Base-by-base conservation (phyloP, 2,888 invertebrate genomes). In the Molanna angustata region DNA sequence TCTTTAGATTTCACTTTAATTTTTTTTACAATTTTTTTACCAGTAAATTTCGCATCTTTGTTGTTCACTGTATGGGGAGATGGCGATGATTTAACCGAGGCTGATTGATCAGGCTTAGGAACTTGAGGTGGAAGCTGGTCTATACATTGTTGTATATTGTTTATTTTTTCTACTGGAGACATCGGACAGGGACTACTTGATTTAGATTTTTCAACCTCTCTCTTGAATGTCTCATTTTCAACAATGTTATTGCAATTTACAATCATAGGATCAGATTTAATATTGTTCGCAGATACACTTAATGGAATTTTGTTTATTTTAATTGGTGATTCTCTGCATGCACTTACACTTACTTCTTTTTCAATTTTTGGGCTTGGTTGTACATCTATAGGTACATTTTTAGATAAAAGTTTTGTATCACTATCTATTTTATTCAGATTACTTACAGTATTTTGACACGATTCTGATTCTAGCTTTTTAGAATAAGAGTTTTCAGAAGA, bases 111-210 rank as follows among this genome's bases (percentile, higher is more conserved):
- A 14, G 65, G 13, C 64, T 78, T 78, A 16, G 78, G 78, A 42
- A 74, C 71, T 62, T 74, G 76, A 2, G 79, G 78, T 37, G 78
- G 78, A 59, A 78, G 62, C 57, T 76, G 71, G 62, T 70, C 70
- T 58, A 74, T 75, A 14, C 43, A 52, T 3, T 47, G 20, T 21
- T 19, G 11, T n/a, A 20, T 19, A 19, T 7, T 32, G n/a, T 47
- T 22, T 11, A 31, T 39, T 32, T 2, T 50, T 11, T 18, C 20
- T 14, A 39, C 53, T 14, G 54, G 40, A 2, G 52, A 22, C 35
- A 48, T 52, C 50, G 69, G 70, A 0, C 66, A 66, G 3, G 59
- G 14, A 17, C 33, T 46, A 41, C 72, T 70, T 59, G 67, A 68
- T 61, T 70, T 70, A 44, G 55, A 54, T 21, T 57, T 57, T 41